Percentiles rank a stretch among this genome's conserved stretches.
Conservation (phyloP, 1,140 invertebrate species). For the Ladona fulva region DNA sequence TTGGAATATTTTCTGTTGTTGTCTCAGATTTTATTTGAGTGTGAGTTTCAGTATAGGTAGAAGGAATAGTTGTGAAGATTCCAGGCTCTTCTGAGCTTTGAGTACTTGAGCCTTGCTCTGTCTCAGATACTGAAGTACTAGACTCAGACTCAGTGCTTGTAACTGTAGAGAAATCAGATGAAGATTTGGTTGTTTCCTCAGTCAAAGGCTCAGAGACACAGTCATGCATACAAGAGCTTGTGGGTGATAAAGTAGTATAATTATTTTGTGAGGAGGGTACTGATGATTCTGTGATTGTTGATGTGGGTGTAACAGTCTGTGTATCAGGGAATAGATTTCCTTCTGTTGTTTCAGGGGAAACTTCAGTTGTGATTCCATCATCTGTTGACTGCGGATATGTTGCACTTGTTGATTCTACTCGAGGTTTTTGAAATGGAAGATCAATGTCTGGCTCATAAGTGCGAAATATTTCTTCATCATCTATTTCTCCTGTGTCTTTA, state of each 20-base stretch:
- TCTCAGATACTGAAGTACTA: too few species aligned
- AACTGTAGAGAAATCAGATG: too few species aligned
- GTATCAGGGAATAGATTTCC: neutral
- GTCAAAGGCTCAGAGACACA: too few species aligned
- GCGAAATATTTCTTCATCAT: neutral
- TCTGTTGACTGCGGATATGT: neutral
- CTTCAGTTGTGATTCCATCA: neutral
- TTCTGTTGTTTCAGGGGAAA: slow-evolving; percentile 13
- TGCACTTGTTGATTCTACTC: neutral
- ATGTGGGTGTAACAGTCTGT: neutral
- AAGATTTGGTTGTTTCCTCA: too few species aligned
- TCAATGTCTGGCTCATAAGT: slow-evolving; percentile 7
- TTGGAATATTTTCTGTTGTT: too few species aligned
- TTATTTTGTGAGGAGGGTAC: neutral
- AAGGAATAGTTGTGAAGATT: too few species aligned
- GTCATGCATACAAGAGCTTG: too few species aligned
- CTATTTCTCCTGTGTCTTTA: slow-evolving; percentile 15
- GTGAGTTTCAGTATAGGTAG: too few species aligned
- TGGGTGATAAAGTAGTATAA: neutral
- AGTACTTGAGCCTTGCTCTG: too few species aligned
- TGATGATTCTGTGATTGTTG: neutral
- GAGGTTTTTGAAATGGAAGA: neutral
- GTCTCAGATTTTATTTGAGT: too few species aligned
- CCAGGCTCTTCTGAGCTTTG: too few species aligned
- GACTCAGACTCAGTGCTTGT: too few species aligned